phyloP scores from a whole-genome alignment of 2,113 vertebrate species.

The Saguinus imperator region DNA sequence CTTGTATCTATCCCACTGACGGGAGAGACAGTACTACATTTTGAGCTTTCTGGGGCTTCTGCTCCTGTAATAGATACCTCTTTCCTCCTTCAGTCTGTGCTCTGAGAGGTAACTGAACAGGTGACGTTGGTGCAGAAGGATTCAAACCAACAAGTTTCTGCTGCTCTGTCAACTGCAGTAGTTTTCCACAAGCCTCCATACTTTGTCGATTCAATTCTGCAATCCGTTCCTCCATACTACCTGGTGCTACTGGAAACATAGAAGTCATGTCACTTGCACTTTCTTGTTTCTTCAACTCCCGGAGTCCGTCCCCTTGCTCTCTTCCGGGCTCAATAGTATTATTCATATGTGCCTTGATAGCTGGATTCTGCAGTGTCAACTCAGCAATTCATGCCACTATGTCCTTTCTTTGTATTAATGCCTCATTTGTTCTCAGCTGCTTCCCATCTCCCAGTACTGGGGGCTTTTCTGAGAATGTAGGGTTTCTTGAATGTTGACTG shows the following conservation, averaged over 20 bases:
- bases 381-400: slow-evolving; percentile 87
- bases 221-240: slow-evolving; percentile 90
- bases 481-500: background rate
- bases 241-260: slow-evolving; percentile 61
- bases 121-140: slow-evolving; percentile 81
- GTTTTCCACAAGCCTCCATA: slow-evolving; percentile 88
- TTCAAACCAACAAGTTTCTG: slow-evolving; percentile 84
- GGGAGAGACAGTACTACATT: slow-evolving; percentile 73
- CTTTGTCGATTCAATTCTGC: slow-evolving; percentile 94
- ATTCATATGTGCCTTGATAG: slow-evolving; percentile 86
- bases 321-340: slow-evolving; percentile 71
- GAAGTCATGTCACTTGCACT: background rate
- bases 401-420: slow-evolving; percentile 73
- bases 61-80: slow-evolving; percentile 75
- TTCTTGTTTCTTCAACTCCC: slow-evolving; percentile 50
- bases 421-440: slow-evolving; percentile 39
- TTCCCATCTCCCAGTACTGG: slow-evolving; percentile 29
- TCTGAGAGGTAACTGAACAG: slow-evolving; percentile 79
- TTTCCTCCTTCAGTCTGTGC: slow-evolving; percentile 74
- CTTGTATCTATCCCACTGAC: slow-evolving; percentile 65
- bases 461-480: slow-evolving; percentile 23
- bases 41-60: slow-evolving; percentile 76
- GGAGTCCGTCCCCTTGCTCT: slow-evolving; percentile 63
- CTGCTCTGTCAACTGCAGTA: slow-evolving; percentile 92
- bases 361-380: slow-evolving; percentile 88